phyloP scores from a whole-genome alignment of 2,113 vertebrate genomes.

The Lagenorhynchus albirostris region DNA sequence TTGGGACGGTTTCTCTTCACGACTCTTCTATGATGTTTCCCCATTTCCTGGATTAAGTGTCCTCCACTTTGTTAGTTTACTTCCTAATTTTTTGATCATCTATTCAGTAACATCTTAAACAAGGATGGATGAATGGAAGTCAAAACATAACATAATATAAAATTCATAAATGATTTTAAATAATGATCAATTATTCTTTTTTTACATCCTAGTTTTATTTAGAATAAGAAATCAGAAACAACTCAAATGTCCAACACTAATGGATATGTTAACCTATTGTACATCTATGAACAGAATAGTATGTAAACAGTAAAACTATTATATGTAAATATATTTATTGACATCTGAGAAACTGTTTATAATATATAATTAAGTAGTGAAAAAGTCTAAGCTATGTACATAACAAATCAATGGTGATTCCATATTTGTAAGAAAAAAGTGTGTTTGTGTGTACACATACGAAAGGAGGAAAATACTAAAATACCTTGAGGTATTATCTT shows the following conservation, averaged over 20 bases:
- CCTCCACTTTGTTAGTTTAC: background rate
- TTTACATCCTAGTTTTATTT: background rate
- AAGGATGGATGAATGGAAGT: background rate
- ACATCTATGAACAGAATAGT: background rate
- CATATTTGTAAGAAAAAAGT: conserved; percentile 49
- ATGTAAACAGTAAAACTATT: conserved; percentile 18
- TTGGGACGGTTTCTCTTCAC: background rate
- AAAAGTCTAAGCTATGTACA: background rate
- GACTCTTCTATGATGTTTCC: background rate
- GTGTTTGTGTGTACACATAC: background rate
- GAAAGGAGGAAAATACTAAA: conserved; percentile 3
- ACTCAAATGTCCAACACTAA: background rate
- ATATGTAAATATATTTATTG: background rate
- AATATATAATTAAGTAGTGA: conserved; percentile 3
- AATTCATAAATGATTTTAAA: conserved; percentile 24
- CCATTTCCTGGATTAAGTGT: background rate
- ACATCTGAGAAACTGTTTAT: background rate
- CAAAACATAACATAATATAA: background rate
- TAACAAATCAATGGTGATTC: background rate
- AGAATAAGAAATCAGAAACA: background rate
- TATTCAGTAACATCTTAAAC: background rate
- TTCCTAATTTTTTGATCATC: background rate
- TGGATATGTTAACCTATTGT: background rate
- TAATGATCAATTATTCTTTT: background rate
- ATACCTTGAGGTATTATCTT: conserved; percentile 44